Conservation (phyloP, 2,888 invertebrate species). For the Lacanobia oleracea region DNA sequence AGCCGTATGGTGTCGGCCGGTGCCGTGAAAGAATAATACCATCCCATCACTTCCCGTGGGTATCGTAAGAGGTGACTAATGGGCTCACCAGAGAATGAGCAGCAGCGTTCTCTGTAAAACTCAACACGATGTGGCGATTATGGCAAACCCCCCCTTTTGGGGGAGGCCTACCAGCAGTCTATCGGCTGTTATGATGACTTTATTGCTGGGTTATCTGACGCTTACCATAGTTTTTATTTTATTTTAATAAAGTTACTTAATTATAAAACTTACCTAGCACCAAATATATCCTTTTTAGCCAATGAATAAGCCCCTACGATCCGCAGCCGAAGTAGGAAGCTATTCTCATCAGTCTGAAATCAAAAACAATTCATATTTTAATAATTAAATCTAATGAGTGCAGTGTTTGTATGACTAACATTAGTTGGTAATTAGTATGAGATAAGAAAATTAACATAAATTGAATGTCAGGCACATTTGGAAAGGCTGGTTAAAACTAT, state of each 20-base stretch:
- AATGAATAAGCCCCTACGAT: slow-evolving; percentile 97
- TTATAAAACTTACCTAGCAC: slow-evolving; percentile 94
- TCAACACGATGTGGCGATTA: too few relatives aligned
- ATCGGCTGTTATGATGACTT: too few relatives aligned
- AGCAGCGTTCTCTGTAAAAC: too few relatives aligned
- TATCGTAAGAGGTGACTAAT: too few relatives aligned
- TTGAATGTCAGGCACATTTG: slow-evolving; percentile 22
- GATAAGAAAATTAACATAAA: slow-evolving; percentile 14
- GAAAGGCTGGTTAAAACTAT: not conserved
- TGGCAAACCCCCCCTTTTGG: too few relatives aligned
- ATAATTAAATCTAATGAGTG: not conserved
- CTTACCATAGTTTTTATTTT: not conserved
- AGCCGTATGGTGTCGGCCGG: too few relatives aligned
- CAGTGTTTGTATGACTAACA: slow-evolving; percentile 19
- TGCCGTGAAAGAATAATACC: too few relatives aligned
- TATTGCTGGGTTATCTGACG: too few relatives aligned
- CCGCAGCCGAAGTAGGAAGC: slow-evolving; percentile 95
- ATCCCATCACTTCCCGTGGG: too few relatives aligned
- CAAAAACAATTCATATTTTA: slow-evolving; percentile 18
- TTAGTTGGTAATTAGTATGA: not conserved
- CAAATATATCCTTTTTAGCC: slow-evolving; percentile 99
- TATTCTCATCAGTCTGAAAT: slow-evolving; percentile 94
- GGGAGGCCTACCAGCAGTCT: too few relatives aligned
- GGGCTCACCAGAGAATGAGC: too few relatives aligned
- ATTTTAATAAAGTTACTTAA: too few relatives aligned